Conservation (phyloP, 2,113 vertebrate species). For the Papio anubis region DNA sequence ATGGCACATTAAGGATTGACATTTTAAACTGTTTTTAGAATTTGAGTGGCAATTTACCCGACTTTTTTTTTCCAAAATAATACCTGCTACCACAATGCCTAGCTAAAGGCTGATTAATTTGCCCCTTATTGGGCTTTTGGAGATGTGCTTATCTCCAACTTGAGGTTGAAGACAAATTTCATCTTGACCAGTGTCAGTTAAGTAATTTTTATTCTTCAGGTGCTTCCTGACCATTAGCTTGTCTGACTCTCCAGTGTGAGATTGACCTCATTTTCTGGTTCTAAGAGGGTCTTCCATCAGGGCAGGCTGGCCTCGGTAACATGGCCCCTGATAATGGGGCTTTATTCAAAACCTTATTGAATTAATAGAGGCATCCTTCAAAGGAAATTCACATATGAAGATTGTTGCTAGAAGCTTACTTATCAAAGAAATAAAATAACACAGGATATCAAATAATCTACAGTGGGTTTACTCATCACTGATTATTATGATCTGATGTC, state of each 20-base stretch:
- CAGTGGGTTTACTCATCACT: not conserved
- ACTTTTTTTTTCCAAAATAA: not conserved
- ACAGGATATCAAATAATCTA: not conserved
- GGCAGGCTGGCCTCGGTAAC: not conserved
- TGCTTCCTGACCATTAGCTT: not conserved
- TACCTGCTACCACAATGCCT: not conserved
- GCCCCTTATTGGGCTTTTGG: not conserved
- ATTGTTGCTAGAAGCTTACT: not conserved
- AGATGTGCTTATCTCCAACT: not conserved
- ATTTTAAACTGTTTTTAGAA: slow-evolving; percentile 6
- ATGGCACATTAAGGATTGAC: not conserved
- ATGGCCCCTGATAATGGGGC: not conserved
- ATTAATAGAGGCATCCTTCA: not conserved
- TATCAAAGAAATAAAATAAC: not conserved
- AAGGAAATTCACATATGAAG: not conserved
- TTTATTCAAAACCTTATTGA: not conserved
- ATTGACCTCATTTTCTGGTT: not conserved
- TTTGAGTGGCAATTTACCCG: not conserved
- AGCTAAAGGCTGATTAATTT: not conserved
- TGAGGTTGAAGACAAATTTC: not conserved
- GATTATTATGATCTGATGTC: not conserved
- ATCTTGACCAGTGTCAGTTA: not conserved
- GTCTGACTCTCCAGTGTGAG: not conserved
- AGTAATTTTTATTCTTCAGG: not conserved
- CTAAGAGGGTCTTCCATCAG: not conserved